Base-by-base conservation (phyloP, 2,888 invertebrate genomes). In the Rhorus exstirpatorius region DNA sequence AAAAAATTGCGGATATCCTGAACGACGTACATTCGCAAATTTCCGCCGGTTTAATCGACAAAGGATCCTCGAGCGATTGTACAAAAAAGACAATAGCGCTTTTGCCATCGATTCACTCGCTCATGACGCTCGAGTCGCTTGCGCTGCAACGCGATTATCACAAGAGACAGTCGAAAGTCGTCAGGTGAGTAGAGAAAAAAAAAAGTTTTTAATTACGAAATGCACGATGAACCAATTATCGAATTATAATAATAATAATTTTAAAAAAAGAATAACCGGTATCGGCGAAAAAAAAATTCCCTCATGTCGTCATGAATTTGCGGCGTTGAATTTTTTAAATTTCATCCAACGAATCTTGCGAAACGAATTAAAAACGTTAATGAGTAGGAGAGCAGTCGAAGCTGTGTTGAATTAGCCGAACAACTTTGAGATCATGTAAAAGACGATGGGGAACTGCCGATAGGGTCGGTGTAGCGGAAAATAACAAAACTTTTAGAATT, bases 71-170 rank as follows among this genome's bases (percentile, higher is more conserved):
- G 93, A 94, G 94, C 86, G 93, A 93, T 93, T 58, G 94, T 95
- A 70, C 93, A 94, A 6, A 94, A 94, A 81, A 83, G 84, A 41
- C 81, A 35, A 77, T 74, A 72, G 80, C 55, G 8, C 77, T 87
- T 12, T 85, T 86, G 14, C 83, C 85, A 7, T 88, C 90, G 1
- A 81, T 89, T 51, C 88, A 89, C 10, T 87, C 89, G 1, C 65
- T 88, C 0, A 86, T 91, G 71, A 95, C 96, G 1, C 89, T 96
- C 21, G 96, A 97, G 91, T 97, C 97, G 0, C 93, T 97, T 17
- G 94, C 94, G 21, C 92, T 97, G 21, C 97, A 97, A 93, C 95
- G 95, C 83, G 95, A 95, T 87, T 95, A 95, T 90, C 96, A 97
- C 88, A 93, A 95, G 2, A 95, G 96, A 91, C 96, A 96, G 93